phyloP scores from a whole-genome alignment of 2,113 vertebrate genomes.

The Monarcha castaneiventris region DNA sequence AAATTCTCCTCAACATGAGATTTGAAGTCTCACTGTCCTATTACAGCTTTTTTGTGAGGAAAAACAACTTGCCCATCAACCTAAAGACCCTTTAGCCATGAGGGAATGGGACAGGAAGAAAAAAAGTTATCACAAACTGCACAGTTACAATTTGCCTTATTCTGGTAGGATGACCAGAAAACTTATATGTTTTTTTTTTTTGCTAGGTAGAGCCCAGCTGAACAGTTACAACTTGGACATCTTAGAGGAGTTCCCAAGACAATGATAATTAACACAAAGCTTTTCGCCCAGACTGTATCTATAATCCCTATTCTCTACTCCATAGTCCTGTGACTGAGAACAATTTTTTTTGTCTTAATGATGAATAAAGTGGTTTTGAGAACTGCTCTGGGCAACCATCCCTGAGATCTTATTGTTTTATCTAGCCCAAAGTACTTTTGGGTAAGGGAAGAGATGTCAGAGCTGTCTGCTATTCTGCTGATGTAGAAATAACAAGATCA shows the following conservation, averaged over 20 bases:
- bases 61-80: background rate
- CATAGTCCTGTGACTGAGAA: background rate
- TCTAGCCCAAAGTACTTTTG: background rate
- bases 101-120: rapidly evolving
- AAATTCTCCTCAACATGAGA: background rate
- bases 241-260: background rate
- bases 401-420: background rate
- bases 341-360: background rate
- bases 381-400: background rate
- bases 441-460: background rate
- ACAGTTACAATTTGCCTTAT: background rate
- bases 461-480: background rate
- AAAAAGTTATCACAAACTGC: background rate
- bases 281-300: background rate
- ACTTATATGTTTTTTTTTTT: background rate
- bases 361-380: background rate
- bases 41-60: background rate
- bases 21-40: background rate
- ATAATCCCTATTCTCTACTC: background rate
- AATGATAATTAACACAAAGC: background rate
- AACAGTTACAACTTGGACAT: background rate
- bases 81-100: background rate
- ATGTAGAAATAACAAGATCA: background rate
- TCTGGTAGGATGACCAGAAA: background rate
- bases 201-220: background rate